Evolutionary conservation across 2,113 vertebrate genomes (phyloP), one percentile per base, ranked within the genome.

Genomic region (Corynorhinus townsendii): DNA sequence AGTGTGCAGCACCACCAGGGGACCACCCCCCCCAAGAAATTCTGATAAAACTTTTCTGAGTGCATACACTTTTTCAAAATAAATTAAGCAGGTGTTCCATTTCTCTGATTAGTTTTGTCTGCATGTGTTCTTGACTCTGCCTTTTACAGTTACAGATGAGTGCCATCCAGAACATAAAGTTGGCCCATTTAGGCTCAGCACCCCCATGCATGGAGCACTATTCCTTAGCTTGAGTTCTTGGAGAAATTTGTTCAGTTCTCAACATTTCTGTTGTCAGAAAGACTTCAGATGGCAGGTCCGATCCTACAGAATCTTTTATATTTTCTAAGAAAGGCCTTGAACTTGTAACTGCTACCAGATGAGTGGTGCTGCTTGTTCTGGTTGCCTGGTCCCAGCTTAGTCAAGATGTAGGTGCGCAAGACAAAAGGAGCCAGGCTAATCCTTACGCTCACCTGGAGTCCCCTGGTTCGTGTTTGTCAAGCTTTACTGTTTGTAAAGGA

Each of bases 291-390:
- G 87, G 66, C 71, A 68, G 35, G n/a, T 40, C 72, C 75, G 22
- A 49, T 54, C 66, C 54, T 52, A 0, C 15, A 22, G 72, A 76
- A 84, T 14, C 71, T 35, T 84, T 81, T 22, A 0, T 73, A 7
- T 92, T 94, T 85, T 81, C 77, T 71, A 26, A 69, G 86, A 62
- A 54, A 89, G 54, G 11, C 45, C 69, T 33, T 66, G 69, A 89
- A 83, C 62, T 82, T 38, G 47, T 92, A 47, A 47, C 47, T 68
- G 64, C 81, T 75, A 2, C 85, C 79, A 73, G 59, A 35, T 52
- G 91, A 77, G 14, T 10, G 5, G 17, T 7, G 2, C 20, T 3
- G 38, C 68, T 20, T 4, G 1, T 66, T 1, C 1, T 22, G 38
- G 52, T 20, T 2, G 19, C 45, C 40, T 9, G 86, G 62, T 17